Percentiles rank a stretch among this genome's conserved stretches.
phyloP scores from a whole-genome alignment of 2,888 invertebrate genomes.

The Formica aserva region DNA sequence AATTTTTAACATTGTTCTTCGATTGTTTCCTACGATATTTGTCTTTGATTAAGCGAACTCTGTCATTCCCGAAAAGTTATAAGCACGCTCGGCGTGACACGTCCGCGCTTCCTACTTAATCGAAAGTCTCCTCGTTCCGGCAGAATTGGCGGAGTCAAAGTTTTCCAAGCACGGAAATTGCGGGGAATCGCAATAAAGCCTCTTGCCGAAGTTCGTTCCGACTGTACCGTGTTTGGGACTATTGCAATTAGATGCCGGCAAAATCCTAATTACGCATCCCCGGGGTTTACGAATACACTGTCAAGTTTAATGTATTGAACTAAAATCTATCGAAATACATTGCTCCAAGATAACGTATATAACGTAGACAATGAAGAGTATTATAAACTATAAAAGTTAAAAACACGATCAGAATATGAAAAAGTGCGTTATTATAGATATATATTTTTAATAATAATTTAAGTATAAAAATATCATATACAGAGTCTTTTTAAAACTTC shows the following conservation, averaged over 20 bases:
- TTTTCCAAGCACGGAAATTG: constrained; percentile 31
- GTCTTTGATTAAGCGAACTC: neutral
- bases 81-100: constrained; percentile 14
- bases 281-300: neutral
- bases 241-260: constrained; percentile 48
- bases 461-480: neutral
- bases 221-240: constrained; percentile 46
- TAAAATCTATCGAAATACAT: constrained; percentile 22
- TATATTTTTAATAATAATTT: neutral
- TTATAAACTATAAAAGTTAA: neutral
- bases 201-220: constrained; percentile 53
- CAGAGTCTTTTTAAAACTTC: neutral
- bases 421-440: neutral
- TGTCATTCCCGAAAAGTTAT: constrained; percentile 29
- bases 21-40: neutral
- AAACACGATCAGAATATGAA: neutral
- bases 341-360: neutral
- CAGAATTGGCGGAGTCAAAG: constrained; percentile 38
- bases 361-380: neutral
- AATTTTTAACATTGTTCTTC: too few species aligned
- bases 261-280: constrained; percentile 54
- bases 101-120: constrained; percentile 28
- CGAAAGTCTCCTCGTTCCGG: constrained; percentile 31
- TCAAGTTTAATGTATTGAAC: constrained; percentile 14
- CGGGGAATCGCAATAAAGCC: constrained; percentile 56